phyloP scores from a whole-genome alignment of 2,888 invertebrate species.

The Drosophila pegasa region DNA sequence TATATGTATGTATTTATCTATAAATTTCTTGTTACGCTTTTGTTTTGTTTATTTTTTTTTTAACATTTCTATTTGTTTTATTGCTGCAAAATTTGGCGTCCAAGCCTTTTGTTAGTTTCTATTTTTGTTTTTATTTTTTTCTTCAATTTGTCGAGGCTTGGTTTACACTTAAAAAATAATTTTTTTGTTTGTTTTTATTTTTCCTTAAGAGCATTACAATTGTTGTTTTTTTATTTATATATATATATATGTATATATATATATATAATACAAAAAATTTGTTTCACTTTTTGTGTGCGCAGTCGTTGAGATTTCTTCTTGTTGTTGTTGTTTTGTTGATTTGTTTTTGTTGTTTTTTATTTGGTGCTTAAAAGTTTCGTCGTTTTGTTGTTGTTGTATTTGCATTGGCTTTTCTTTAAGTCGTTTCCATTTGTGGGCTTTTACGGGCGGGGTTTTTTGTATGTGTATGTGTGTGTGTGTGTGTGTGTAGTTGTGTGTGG shows the following conservation, averaged over 20 bases:
- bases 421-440: constrained; percentile 10
- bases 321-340: constrained; percentile 28
- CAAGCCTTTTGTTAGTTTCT: constrained; percentile 58
- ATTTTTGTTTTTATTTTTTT: background rate
- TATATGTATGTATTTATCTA: constrained; percentile 42
- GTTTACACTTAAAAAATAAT: constrained; percentile 75
- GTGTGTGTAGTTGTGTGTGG: constrained; percentile 39
- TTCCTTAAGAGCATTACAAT: constrained; percentile 30
- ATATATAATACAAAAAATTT: constrained; percentile 74
- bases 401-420: constrained; percentile 24
- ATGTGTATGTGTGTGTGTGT: constrained; percentile 25
- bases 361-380: constrained; percentile 43
- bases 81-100: constrained; percentile 78
- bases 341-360: constrained; percentile 22
- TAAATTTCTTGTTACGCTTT: constrained; percentile 59
- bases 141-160: constrained; percentile 60
- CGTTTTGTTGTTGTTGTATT: constrained; percentile 16
- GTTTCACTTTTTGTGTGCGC: constrained; percentile 73
- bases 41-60: constrained; percentile 29
- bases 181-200: constrained; percentile 52
- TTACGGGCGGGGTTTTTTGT: constrained; percentile 22
- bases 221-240: constrained; percentile 27
- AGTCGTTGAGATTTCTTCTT: constrained; percentile 73
- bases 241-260: constrained; percentile 27
- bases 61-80: constrained; percentile 34